Percentiles rank a stretch among this genome's conserved stretches.
Evolutionary conservation across 2,888 invertebrate species (phyloP).

Genomic region (Oxystoma pomonae): DNA sequence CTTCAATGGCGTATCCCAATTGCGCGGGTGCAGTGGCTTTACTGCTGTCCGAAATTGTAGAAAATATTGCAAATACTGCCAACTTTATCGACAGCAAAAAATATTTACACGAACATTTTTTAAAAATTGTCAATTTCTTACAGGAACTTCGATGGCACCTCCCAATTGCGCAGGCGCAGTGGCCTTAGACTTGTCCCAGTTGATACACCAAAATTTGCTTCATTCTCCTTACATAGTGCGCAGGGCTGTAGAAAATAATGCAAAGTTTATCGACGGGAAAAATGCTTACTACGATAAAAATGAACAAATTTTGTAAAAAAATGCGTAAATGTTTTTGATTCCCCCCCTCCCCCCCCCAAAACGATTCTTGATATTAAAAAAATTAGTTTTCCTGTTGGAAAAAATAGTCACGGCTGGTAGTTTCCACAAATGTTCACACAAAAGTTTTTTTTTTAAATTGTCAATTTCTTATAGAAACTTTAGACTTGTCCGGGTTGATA

Average conservation of each 20-base stretch:
- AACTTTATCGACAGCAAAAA: constrained; percentile 61
- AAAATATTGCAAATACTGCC: constrained; percentile 83
- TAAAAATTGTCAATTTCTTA: no score
- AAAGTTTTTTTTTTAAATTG: no score
- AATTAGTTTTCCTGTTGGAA: no score
- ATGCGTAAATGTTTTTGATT: no score
- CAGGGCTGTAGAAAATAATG: constrained; percentile 86
- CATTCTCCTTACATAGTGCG: constrained; percentile 90
- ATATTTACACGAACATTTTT: no score
- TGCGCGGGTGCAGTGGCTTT: constrained; percentile 85
- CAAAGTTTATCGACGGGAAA: constrained; percentile 65
- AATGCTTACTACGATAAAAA: no score
- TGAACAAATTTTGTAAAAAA: no score
- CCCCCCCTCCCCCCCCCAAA: no score
- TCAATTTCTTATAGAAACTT: no score
- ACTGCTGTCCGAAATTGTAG: constrained; percentile 78
- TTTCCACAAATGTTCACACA: no score
- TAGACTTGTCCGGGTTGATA: constrained; percentile 78
- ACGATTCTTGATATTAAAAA: no score
- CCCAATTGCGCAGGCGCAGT: constrained; percentile 94
- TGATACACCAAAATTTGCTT: constrained; percentile 64
- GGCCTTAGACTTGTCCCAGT: constrained; percentile 74
- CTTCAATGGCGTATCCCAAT: constrained; percentile 97
- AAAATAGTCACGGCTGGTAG: no score
- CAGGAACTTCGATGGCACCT: constrained; percentile 90